Base-by-base conservation (phyloP, 1,140 invertebrate genomes). In the Anthonomus grandis region DNA sequence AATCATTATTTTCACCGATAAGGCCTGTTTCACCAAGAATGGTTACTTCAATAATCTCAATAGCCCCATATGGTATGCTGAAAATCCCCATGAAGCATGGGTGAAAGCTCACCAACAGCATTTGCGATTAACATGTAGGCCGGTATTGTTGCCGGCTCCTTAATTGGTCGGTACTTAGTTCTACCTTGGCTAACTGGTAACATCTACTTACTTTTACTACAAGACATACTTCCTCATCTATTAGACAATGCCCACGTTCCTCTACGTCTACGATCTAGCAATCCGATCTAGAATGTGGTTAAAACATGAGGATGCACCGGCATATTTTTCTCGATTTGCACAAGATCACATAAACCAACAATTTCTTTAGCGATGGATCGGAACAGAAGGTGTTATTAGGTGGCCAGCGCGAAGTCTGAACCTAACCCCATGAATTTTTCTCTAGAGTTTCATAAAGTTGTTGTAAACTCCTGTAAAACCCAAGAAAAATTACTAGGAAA, bases 351-450 rank as follows among this genome's bases (percentile, higher is more conserved):
- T n/a, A n/a, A n/a, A n/a, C n/a, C n/a, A n/a, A n/a, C n/a, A 31
- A 36, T 55, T 55, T 25, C 68, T 69, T 23, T 55, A 61, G 5
- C 64, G 63, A 51, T 76, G 73, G 71, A 75, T 77, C 51, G 75
- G 74, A 24, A 59, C 70, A 48, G 45, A 58, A 52, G 71, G 74
- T 18, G 48, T 71, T 25, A 63, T 76, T 39, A 46, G 63, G 31
- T 77, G 74, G 75, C 70, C 71, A 46, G 62, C 74, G 13, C 59
- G 74, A 48, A 73, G 67, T 41, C 70, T 69, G 17, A 74, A 77
- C 63, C 57, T 76, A 37, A 72, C 63, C 17, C 71, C 68, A 47
- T 70, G 19, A 72, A 77, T 67, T 77, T 71, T 69, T 73, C 58
- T 70, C 9, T 76, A 71, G 74, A 74, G 74, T 37, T 68, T 71